These are phyloP conservation scores for Vireo griseus DNA, from an alignment of 2,797 vertebrate genomes.

Conservation along the genomic window DNA sequence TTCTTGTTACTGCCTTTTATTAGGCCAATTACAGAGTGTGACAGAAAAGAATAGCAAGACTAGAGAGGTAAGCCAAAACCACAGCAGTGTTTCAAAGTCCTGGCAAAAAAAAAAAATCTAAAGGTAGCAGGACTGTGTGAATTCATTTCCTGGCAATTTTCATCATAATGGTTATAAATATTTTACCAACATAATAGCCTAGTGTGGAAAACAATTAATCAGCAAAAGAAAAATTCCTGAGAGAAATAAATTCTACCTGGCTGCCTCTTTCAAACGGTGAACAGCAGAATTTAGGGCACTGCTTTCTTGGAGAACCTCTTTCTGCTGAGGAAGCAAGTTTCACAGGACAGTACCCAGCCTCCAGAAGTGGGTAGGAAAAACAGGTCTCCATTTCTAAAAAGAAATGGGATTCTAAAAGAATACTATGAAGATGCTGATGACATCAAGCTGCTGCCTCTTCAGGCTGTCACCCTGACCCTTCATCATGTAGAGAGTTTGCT, in stretches of 20 bases:
- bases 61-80: conserved; percentile 15
- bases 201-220: conserved; percentile 49
- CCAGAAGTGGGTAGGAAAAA: background rate
- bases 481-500: background rate
- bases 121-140: background rate
- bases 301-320: background rate
- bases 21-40: conserved; percentile 70
- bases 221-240: conserved; percentile 6
- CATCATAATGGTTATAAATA: conserved; percentile 35
- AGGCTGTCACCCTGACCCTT: conserved; percentile 5
- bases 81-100: conserved; percentile 15
- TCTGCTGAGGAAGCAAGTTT: background rate
- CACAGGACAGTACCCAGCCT: conserved; percentile 9
- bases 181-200: conserved; percentile 40
- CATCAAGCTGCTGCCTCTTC: conserved; percentile 32
- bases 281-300: background rate
- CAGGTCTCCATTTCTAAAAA: conserved; percentile 34
- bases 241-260: conserved; percentile 15
- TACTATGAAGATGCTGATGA: background rate
- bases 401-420: background rate
- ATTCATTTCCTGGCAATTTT: conserved; percentile 41
- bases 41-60: conserved; percentile 41
- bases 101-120: background rate
- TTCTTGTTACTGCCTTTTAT: conserved; percentile 75
- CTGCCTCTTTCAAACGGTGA: background rate